Percentiles rank a stretch among this genome's conserved stretches.
These are phyloP conservation scores for Mionectes macconnelli DNA, from an alignment of 2,113 vertebrate genomes.

Conservation along the genomic window DNA sequence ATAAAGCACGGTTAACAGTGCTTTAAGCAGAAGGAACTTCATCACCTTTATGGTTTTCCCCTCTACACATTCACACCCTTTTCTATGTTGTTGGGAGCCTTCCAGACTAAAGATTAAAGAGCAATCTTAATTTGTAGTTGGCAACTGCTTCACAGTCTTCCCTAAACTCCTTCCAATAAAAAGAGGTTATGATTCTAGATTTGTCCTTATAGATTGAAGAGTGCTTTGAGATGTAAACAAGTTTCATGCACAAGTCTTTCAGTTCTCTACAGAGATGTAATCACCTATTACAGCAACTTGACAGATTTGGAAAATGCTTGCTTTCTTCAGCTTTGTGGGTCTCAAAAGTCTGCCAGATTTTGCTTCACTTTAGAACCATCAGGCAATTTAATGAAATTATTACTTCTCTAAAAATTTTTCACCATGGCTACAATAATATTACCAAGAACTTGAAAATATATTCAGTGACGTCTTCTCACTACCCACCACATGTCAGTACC, in stretches of 20 bases:
- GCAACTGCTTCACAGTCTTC: neutral
- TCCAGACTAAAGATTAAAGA: constrained; percentile 14
- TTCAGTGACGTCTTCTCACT: neutral
- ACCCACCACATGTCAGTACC: neutral
- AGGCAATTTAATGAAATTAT: neutral
- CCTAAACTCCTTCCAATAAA: neutral
- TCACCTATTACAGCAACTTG: neutral
- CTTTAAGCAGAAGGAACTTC: neutral
- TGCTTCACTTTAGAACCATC: neutral
- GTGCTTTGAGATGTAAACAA: neutral
- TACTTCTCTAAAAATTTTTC: neutral
- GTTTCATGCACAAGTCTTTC: neutral
- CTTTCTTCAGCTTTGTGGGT: neutral
- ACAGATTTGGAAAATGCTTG: neutral
- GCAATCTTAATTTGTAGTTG: constrained; percentile 12
- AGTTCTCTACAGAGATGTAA: neutral
- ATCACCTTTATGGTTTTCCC: neutral
- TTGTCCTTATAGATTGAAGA: neutral
- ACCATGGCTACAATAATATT: neutral
- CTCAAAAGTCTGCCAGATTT: neutral
- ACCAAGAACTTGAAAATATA: neutral
- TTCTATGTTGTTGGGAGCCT: neutral
- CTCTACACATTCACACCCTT: neutral
- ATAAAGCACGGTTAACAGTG: neutral
- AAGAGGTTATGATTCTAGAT: neutral